These are phyloP conservation scores for Glomeris marginata DNA, from an alignment of 2,888 invertebrate species.

Conservation along the genomic window DNA sequence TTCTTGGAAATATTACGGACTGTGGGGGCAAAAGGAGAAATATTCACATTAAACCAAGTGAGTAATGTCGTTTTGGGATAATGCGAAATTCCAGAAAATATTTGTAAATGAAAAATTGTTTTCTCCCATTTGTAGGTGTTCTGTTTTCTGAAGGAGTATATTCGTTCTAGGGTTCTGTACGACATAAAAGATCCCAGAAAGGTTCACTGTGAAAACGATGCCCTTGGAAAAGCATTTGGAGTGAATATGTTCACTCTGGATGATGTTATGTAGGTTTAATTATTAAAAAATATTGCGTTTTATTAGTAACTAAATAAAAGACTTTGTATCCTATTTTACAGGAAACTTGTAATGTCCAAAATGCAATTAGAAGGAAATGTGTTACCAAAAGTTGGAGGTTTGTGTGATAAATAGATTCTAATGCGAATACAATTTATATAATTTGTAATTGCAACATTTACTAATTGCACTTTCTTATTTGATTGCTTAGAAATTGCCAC, in stretches of 20 bases:
- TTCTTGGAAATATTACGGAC: constrained; percentile 6
- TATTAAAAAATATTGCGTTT: too few relatives aligned
- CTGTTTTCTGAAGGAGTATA: constrained; percentile 1
- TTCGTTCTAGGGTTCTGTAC: background rate
- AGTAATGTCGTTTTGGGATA: background rate
- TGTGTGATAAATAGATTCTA: too few relatives aligned
- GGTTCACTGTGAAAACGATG: constrained; percentile 11
- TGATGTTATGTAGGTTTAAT: constrained; percentile 13
- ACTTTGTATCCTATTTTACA: too few relatives aligned
- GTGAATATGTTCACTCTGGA: constrained; percentile 5
- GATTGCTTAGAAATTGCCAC: too few relatives aligned
- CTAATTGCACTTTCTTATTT: too few relatives aligned
- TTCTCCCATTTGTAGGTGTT: constrained; percentile 7
- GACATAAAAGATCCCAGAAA: constrained; percentile 2
- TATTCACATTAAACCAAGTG: constrained; percentile 4
- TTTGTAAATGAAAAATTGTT: background rate
- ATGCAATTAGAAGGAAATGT: too few relatives aligned
- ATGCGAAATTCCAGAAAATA: background rate
- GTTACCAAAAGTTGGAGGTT: too few relatives aligned
- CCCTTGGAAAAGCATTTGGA: constrained; percentile 13
- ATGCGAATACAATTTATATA: too few relatives aligned
- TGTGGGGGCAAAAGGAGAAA: constrained; percentile 6
- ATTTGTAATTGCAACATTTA: too few relatives aligned
- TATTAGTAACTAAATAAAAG: too few relatives aligned
- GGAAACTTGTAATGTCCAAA: too few relatives aligned